phyloP scores from a whole-genome alignment of 2,113 vertebrate genomes.

The Pituophis catenifer region DNA sequence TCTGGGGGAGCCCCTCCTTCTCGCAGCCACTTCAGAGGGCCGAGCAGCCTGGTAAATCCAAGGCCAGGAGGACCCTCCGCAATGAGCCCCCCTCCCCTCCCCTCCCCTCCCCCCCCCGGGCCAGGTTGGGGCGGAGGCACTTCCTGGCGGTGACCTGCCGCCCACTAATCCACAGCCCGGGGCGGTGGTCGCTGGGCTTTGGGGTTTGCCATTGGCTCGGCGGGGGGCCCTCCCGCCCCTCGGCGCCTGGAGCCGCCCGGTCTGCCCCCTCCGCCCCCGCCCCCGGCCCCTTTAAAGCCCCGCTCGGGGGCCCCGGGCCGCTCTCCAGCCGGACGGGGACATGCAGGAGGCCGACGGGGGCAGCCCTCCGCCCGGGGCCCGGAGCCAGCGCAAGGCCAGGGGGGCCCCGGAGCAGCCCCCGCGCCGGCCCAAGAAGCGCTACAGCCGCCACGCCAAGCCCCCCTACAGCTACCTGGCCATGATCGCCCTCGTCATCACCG shows the following conservation, averaged over 20 bases:
- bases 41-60: background rate
- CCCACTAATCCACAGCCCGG: background rate
- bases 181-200: background rate
- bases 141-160: background rate
- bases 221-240: background rate
- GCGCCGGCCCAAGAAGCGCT: conserved; percentile 76
- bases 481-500: conserved; percentile 88
- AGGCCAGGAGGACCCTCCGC: background rate
- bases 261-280: background rate
- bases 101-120: background rate
- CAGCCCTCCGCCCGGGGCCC: background rate
- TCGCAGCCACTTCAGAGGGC: background rate
- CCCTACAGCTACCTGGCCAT: conserved; percentile 90
- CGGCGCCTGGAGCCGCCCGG: background rate
- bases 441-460: conserved; percentile 86
- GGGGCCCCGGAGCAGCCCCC: background rate
- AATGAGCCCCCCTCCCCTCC: background rate
- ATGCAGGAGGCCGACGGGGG: background rate
- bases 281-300: background rate
- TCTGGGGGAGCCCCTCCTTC: background rate
- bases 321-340: background rate
- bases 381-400: background rate
- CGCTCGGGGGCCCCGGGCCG: rapidly evolving
- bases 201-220: background rate
- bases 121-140: background rate